Evolutionary conservation across 2,888 invertebrate species (phyloP).

Genomic region (Epirrhoe tristata): DNA sequence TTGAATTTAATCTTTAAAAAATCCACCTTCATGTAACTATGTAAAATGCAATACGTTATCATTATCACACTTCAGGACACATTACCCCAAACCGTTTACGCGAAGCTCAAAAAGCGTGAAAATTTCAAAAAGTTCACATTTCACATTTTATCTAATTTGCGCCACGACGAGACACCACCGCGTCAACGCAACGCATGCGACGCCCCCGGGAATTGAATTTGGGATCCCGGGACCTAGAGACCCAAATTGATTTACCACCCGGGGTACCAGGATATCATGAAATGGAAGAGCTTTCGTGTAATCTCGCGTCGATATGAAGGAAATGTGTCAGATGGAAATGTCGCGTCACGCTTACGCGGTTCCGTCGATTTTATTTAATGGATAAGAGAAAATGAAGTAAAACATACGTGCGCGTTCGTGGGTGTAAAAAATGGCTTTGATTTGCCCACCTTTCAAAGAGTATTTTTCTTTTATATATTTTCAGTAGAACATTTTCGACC

Average conservation of each 20-base stretch:
- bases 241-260: conserved; percentile 79
- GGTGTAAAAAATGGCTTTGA: neutral
- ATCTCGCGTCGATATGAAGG: conserved; percentile 44
- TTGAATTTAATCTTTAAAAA: too few species aligned
- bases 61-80: conserved; percentile 3
- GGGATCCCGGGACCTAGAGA: conserved; percentile 62
- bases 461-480: neutral
- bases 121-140: conserved; percentile 56
- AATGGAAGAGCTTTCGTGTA: conserved; percentile 53
- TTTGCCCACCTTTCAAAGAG: neutral
- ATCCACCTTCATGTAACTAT: too few species aligned
- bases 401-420: conserved; percentile 7
- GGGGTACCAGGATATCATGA: conserved; percentile 62
- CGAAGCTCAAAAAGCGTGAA: conserved; percentile 30
- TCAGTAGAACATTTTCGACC: neutral
- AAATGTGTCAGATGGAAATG: conserved; percentile 37
- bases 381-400: conserved; percentile 13
- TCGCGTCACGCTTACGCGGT: conserved; percentile 19
- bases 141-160: conserved; percentile 68
- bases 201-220: conserved; percentile 80
- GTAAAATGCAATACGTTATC: neutral
- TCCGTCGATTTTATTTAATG: conserved; percentile 27
- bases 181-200: conserved; percentile 63
- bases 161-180: conserved; percentile 60
- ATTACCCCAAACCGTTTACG: conserved; percentile 22